A percentile compares a stretch with the other conserved stretches of the same genome.
These are phyloP conservation scores for Talpa occidentalis DNA, from an alignment of 2,113 vertebrate genomes.

Conservation along the genomic window DNA sequence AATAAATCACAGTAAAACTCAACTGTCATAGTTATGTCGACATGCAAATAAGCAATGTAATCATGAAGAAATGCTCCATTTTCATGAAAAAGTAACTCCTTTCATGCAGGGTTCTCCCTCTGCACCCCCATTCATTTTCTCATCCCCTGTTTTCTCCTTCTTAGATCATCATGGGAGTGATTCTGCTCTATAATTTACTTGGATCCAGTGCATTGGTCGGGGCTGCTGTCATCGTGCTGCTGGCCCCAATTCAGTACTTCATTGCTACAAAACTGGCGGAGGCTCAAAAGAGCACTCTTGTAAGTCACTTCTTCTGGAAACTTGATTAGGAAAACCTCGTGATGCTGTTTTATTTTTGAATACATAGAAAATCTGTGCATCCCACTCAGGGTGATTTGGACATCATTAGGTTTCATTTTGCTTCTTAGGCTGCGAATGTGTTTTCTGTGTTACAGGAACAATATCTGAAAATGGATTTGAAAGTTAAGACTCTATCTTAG, in stretches of 20 bases:
- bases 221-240: conserved; percentile 94
- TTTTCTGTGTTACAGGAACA: neutral
- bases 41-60: conserved; percentile 3
- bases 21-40: neutral
- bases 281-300: conserved; percentile 96
- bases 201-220: conserved; percentile 93
- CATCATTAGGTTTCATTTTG: neutral
- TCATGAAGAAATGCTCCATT: neutral
- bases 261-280: conserved; percentile 97
- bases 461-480: neutral
- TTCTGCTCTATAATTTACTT: conserved; percentile 93
- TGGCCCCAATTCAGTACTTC: conserved; percentile 97
- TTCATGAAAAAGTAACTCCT: neutral
- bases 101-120: neutral
- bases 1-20: conserved; percentile 25
- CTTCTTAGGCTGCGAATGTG: neutral
- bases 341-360: neutral
- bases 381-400: neutral
- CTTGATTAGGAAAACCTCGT: neutral
- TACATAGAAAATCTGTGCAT: neutral
- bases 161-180: conserved; percentile 99
- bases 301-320: conserved; percentile 83
- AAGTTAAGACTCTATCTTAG: neutral
- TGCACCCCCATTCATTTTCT: neutral
- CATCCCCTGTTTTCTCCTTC: conserved; percentile 18